Percentiles rank a stretch among this genome's conserved stretches.
Evolutionary conservation across 2,888 invertebrate species (phyloP).

Genomic region (Phortica okadai): DNA sequence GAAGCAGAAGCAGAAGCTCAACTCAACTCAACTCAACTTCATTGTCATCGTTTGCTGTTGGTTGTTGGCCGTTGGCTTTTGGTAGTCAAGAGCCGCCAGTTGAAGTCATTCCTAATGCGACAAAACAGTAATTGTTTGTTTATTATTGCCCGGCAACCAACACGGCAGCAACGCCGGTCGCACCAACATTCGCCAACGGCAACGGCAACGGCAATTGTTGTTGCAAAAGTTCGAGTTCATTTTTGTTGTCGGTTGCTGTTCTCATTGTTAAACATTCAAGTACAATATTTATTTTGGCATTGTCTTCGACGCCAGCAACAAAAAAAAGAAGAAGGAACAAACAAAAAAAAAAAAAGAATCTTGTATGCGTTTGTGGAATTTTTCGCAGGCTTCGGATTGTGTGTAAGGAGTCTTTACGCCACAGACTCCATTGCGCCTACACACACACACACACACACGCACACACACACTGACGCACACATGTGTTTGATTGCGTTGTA

Average conservation of each 20-base stretch:
- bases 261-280: slow-evolving; percentile 58
- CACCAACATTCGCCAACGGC: slow-evolving; percentile 29
- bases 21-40: neutral
- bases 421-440: neutral
- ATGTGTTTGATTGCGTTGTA: neutral
- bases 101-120: slow-evolving; percentile 16
- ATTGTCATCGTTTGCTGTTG: neutral
- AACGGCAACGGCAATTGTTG: slow-evolving; percentile 42
- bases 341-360: neutral
- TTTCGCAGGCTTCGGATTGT: neutral
- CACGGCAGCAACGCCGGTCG: slow-evolving; percentile 39
- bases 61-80: neutral
- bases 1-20: neutral
- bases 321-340: neutral
- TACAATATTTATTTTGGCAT: slow-evolving; percentile 24
- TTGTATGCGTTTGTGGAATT: slow-evolving; percentile 18
- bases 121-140: slow-evolving; percentile 73
- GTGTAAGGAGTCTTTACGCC: neutral
- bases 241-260: slow-evolving; percentile 13
- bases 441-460: neutral
- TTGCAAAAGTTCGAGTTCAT: slow-evolving; percentile 45
- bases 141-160: slow-evolving; percentile 56
- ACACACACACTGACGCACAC: neutral
- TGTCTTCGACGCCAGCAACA: neutral
- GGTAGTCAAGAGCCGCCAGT: neutral